Percentiles rank a stretch among this genome's conserved stretches.
Conservation (phyloP, 2,113 vertebrate genomes). For the Sinocyclocheilus maitianheensis region DNA sequence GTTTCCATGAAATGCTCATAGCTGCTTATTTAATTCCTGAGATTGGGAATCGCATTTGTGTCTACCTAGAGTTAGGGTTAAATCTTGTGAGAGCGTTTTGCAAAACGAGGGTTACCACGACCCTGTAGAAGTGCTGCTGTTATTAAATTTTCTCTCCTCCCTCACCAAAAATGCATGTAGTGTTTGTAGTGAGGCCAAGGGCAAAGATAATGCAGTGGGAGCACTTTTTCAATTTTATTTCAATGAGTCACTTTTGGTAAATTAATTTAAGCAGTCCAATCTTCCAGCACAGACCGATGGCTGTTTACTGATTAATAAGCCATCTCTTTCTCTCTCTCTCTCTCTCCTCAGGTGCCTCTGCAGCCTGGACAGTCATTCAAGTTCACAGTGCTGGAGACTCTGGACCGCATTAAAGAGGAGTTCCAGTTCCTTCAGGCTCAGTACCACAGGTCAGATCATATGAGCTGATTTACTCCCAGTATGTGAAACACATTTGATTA, state of each 20-base stretch:
- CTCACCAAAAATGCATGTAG: neutral
- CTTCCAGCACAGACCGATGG: neutral
- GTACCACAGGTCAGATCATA: conserved; percentile 82
- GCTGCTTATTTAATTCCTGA: neutral
- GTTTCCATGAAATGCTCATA: neutral
- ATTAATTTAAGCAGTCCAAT: neutral
- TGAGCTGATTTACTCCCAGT: neutral
- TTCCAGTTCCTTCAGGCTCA: conserved; percentile 93
- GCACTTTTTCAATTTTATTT: conserved; percentile 6
- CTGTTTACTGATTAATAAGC: neutral
- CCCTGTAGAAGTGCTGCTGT: neutral
- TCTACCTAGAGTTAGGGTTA: neutral
- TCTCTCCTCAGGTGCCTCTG: conserved; percentile 75
- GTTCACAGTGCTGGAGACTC: conserved; percentile 89
- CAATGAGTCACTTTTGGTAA: conserved; percentile 1
- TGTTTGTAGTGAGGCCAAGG: conserved; percentile 7
- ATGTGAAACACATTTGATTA: neutral
- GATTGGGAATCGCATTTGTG: neutral
- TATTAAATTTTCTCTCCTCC: neutral
- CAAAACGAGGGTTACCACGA: neutral
- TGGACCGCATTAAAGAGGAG: conserved; percentile 90
- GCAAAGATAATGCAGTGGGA: conserved; percentile 5
- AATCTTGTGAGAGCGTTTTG: neutral
- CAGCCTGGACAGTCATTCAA: conserved; percentile 91
- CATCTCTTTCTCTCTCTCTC: conserved; percentile 9